Evolutionary conservation across 2,888 invertebrate genomes (phyloP), one percentile per base, ranked within the genome.

Genomic region (Synanthedon tipuliformis): DNA sequence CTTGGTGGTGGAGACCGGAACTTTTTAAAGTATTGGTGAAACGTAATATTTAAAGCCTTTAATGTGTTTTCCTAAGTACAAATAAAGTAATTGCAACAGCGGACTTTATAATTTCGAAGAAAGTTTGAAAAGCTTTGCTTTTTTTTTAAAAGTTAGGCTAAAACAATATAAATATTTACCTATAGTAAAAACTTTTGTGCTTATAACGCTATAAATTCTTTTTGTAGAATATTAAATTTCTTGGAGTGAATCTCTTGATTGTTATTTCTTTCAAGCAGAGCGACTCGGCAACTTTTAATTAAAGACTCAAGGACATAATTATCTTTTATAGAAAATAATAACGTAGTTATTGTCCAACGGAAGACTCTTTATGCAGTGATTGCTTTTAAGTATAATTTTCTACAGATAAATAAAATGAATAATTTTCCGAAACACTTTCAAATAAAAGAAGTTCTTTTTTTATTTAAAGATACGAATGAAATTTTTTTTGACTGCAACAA

Each of bases 221-320:
- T n/a, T 45, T 45, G n/a, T 45, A 18, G 1, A 49, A 18, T 49
- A 11, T 41, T 41, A 41, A 41, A 10, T 5, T 45, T 45, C 8
- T 15, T 1, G 12, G 7, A 49, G 16, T 63, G 56, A 59, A 59
- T 59, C 58, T 62, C 72, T 76, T 70, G 60, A 59, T 63, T 69
- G 60, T 67, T 71, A 71, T 78, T 74, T 70, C 69, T 70, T 74
- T 72, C 69, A 61, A 59, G 61, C 60, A 56, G 63, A 63, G 57
- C 60, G 64, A 63, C 66, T 66, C 61, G 61, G 61, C 73, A 81
- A 81, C 70, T 80, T 82, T 81, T 79, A 80, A 81, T 81, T 79
- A 78, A 81, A 79, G 68, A 76, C 75, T 75, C 73, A 71, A 67
- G 66, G 74, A 75, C 71, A 73, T 76, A 68, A 71, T 70, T 34